Evolutionary conservation across 2,888 invertebrate genomes (phyloP).

Genomic region (Chrysolina americana): DNA sequence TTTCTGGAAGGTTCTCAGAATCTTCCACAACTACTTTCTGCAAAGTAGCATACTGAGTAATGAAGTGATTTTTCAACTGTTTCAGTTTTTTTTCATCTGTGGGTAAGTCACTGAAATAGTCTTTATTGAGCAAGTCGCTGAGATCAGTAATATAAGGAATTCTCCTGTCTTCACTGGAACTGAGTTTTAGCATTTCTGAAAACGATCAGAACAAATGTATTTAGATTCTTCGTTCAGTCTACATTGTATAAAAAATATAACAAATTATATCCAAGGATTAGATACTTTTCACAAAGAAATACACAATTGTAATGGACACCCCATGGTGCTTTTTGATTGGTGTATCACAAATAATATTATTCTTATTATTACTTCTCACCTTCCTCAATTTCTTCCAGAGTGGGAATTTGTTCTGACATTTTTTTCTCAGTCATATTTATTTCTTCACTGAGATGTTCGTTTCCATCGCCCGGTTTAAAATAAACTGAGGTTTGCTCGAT

Average conservation of each 20-base stretch:
- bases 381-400: conserved; percentile 55
- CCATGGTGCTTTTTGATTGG: too few species aligned
- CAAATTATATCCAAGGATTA: too few species aligned
- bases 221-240: too few species aligned
- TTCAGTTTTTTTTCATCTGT: conserved; percentile 60
- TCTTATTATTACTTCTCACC: conserved; percentile 38
- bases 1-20: conserved; percentile 45
- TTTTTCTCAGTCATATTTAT: conserved; percentile 15
- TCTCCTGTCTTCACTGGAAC: conserved; percentile 47
- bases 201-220: conserved; percentile 4
- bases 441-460: conserved; percentile 12
- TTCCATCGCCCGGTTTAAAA: not conserved
- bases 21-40: conserved; percentile 48
- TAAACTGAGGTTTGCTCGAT: not conserved
- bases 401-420: conserved; percentile 41
- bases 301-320: too few species aligned
- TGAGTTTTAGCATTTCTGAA: conserved; percentile 51
- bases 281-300: too few species aligned
- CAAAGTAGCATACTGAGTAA: conserved; percentile 60
- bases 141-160: conserved; percentile 60
- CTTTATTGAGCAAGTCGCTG: conserved; percentile 53
- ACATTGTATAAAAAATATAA: too few species aligned
- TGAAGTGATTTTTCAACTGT: conserved; percentile 62
- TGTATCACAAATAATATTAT: too few species aligned
- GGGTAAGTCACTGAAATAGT: conserved; percentile 48